These are phyloP conservation scores for Heliothis virescens DNA, from an alignment of 1,140 invertebrate genomes.

Conservation along the genomic window DNA sequence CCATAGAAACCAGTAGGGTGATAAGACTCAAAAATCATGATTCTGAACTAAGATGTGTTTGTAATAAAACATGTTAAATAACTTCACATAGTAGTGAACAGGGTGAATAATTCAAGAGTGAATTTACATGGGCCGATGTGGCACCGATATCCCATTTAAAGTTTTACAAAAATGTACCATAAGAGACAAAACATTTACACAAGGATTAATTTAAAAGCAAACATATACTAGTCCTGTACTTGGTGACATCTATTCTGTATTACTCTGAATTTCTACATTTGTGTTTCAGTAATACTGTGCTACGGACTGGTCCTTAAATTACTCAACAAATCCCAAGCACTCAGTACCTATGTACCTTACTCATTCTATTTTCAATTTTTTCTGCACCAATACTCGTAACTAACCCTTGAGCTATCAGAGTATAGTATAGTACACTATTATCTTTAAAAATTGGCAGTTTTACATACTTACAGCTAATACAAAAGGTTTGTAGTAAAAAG, in stretches of 20 bases:
- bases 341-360: conserved; percentile 3
- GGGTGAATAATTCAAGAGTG: too few relatives aligned
- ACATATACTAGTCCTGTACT: too few relatives aligned
- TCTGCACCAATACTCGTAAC: conserved; percentile 24
- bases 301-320: background rate
- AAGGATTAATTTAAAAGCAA: background rate
- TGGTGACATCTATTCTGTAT: too few relatives aligned
- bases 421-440: conserved; percentile 6
- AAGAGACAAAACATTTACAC: too few relatives aligned
- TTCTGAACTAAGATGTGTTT: too few relatives aligned
- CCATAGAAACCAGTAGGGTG: background rate
- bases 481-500: conserved; percentile 29
- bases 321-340: background rate
- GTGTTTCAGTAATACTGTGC: conserved; percentile 15
- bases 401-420: conserved; percentile 16
- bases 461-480: conserved; percentile 44
- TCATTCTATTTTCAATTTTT: background rate
- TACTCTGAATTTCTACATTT: background rate
- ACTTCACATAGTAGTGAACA: too few relatives aligned
- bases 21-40: background rate
- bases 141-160: too few relatives aligned
- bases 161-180: too few relatives aligned
- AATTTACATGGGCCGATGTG: too few relatives aligned
- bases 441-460: conserved; percentile 47
- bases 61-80: too few relatives aligned